Evolutionary conservation across 2,888 invertebrate genomes (phyloP), one percentile per base, ranked within the genome.

Genomic region (Glyphotaelius pellucidus): DNA sequence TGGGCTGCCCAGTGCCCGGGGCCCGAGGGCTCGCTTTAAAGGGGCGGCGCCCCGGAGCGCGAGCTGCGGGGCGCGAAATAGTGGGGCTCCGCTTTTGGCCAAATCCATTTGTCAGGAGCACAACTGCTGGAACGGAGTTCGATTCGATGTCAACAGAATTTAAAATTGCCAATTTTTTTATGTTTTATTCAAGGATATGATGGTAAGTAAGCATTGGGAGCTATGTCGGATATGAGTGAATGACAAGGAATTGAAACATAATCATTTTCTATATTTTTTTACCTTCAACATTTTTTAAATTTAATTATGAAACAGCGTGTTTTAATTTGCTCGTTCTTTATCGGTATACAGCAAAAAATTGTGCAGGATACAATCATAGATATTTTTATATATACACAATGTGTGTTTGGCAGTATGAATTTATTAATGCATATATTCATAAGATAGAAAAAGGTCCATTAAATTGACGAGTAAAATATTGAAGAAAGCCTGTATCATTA

Each of bases 41-140:
- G 80, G 79, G 80, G 88, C 84, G 91, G n/a, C 89, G 67, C 79
- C 91, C 89, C 88, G 80, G 32, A 30, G 91, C 30, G 89, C 30
- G 38, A 35, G 30, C 89, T 30, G 84, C 84, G 89, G 91, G 92
- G 84, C 38, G 90, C 92, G 83, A 81, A 90, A 90, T 84, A 88
- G 31, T 42, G 81, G 79, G 89, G 80, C 86, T 25, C 89, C 80
- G 83, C 14, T 52, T 79, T 83, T 86, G 52, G 79, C 79, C 35
- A 79, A 89, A 47, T 89, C 79, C 91, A 92, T 91, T 91, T 91
- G 84, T 91, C 91, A 91, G 79, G 91, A 87, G 81, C 88, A 47
- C 87, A 38, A 83, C 42, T n/a, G 52, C n/a, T 47, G 81, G 87
- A 89, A 79, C 88, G 15, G 86, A 86, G n/a, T 86, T 47, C 86